These are phyloP conservation scores for Stegana nigrithorax DNA, from an alignment of 2,888 invertebrate genomes.

Conservation along the genomic window DNA sequence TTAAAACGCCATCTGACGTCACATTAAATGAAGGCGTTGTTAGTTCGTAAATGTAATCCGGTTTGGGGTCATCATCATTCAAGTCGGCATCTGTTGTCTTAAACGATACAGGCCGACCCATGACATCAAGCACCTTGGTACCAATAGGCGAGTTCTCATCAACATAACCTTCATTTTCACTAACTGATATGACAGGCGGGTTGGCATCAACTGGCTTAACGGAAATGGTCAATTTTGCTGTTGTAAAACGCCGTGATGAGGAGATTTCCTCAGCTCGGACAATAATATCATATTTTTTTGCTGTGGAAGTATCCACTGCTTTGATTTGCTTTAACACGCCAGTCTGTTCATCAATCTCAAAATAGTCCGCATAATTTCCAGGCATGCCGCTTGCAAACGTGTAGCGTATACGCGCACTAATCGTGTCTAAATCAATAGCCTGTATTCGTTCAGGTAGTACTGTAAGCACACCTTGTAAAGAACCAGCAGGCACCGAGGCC, in stretches of 20 bases:
- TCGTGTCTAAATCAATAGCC: slow-evolving; percentile 90
- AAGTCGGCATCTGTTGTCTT: slow-evolving; percentile 87
- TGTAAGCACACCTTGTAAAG: slow-evolving; percentile 84
- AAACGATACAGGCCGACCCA: slow-evolving; percentile 77
- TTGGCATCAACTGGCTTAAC: slow-evolving; percentile 89
- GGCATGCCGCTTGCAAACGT: slow-evolving; percentile 86
- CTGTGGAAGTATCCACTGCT: slow-evolving; percentile 83
- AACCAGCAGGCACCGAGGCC: slow-evolving; percentile 80
- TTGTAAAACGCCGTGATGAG: slow-evolving; percentile 82
- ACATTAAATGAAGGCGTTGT: slow-evolving; percentile 87
- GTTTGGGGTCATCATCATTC: slow-evolving; percentile 83
- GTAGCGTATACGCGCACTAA: slow-evolving; percentile 85
- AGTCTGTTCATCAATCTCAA: slow-evolving; percentile 83
- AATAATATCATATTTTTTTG: slow-evolving; percentile 83
- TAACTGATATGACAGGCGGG: slow-evolving; percentile 81
- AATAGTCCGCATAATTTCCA: slow-evolving; percentile 81
- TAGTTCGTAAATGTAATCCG: slow-evolving; percentile 83
- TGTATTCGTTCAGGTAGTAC: slow-evolving; percentile 89
- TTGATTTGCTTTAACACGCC: slow-evolving; percentile 85
- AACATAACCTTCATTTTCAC: slow-evolving; percentile 81
- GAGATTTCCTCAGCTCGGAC: slow-evolving; percentile 89
- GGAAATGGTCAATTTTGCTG: slow-evolving; percentile 83
- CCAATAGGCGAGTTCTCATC: slow-evolving; percentile 88
- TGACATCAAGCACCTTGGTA: slow-evolving; percentile 79
- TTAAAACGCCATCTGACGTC: slow-evolving; percentile 77